Evolutionary conservation across 2,888 invertebrate species (phyloP).

Genomic region (Pollenia griseotomentosa): DNA sequence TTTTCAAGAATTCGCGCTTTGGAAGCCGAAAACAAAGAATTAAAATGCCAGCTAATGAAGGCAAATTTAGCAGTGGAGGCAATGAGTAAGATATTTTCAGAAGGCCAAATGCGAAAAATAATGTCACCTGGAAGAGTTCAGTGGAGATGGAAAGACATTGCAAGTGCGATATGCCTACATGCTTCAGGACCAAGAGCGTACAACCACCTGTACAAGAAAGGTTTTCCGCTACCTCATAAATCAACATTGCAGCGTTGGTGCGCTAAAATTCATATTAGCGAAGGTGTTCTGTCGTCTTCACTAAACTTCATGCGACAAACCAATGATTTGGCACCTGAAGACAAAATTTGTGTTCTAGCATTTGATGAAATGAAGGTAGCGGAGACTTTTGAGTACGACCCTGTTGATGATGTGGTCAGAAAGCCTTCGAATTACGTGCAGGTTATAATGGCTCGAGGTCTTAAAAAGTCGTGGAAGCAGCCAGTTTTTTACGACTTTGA

Average conservation of each 20-base stretch:
- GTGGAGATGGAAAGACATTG: constrained; percentile 11
- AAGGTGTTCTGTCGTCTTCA: not conserved
- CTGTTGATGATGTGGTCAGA: not conserved
- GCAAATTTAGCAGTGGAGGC: not conserved
- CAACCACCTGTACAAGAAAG: not conserved
- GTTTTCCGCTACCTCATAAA: constrained; percentile 13
- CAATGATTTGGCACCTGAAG: not conserved
- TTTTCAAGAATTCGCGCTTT: not conserved
- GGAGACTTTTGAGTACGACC: constrained; percentile 57
- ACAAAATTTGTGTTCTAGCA: constrained; percentile 49
- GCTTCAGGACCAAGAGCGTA: constrained; percentile 20
- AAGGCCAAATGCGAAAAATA: not conserved
- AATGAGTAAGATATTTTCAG: not conserved
- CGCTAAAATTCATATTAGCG: not conserved
- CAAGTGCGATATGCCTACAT: not conserved
- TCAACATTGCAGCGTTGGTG: constrained; percentile 25
- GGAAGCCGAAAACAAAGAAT: not conserved
- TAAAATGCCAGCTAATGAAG: not conserved
- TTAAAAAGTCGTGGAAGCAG: constrained; percentile 55
- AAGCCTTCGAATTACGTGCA: constrained; percentile 55
- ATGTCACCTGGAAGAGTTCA: not conserved
- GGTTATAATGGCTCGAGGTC: constrained; percentile 53
- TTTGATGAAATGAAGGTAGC: constrained; percentile 58
- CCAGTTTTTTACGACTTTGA: constrained; percentile 47
- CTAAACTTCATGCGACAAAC: constrained; percentile 32